phyloP scores from a whole-genome alignment of 1,140 invertebrate species.

The Sminthurides bifidus region DNA sequence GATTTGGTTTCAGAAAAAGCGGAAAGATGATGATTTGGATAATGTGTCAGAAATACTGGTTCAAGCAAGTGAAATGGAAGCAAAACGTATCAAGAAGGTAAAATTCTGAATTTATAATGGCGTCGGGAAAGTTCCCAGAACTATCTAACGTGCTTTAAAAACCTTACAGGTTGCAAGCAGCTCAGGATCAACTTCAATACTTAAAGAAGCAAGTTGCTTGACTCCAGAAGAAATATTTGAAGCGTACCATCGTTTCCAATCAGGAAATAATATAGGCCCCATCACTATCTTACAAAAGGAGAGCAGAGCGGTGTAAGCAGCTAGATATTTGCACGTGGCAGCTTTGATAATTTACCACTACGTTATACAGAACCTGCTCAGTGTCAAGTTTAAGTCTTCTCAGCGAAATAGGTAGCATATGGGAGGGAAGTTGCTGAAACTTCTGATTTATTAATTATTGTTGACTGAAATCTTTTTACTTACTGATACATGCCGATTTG shows the following conservation, averaged over 20 bases:
- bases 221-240: conserved; percentile 3
- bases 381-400: too few species aligned
- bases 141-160: neutral
- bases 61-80: conserved; percentile 28
- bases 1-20: conserved; percentile 20
- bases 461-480: too few species aligned
- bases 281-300: conserved; percentile 8
- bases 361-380: too few species aligned
- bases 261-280: neutral
- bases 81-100: conserved; percentile 26
- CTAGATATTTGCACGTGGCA: too few species aligned
- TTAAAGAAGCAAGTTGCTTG: neutral
- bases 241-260: conserved; percentile 12
- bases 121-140: neutral
- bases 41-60: conserved; percentile 27
- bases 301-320: too few species aligned
- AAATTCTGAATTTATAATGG: neutral
- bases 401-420: too few species aligned
- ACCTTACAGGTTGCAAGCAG: neutral
- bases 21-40: conserved; percentile 20
- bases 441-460: too few species aligned
- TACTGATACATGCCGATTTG: too few species aligned
- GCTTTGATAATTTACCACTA: too few species aligned
- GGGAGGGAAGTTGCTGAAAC: too few species aligned
- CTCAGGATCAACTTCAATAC: neutral